A percentile compares a stretch with the other conserved stretches of the same genome.
Evolutionary conservation across 2,797 vertebrate species (phyloP).

Genomic region (Peromyscus eremicus): DNA sequence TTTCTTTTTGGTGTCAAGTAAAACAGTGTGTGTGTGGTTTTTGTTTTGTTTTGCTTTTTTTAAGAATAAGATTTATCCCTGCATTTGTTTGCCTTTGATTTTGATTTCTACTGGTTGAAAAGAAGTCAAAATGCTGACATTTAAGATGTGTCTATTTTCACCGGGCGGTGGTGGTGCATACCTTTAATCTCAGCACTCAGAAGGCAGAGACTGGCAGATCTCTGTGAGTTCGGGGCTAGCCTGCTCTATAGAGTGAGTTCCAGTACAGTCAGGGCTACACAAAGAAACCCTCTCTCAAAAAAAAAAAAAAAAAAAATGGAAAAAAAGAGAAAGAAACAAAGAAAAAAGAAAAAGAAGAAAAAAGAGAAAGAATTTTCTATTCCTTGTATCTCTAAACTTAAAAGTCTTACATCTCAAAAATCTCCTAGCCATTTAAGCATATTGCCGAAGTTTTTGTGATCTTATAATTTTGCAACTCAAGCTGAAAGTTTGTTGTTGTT

Average conservation of each 20-base stretch:
- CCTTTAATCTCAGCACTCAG: background rate
- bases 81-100: slow-evolving; percentile 16
- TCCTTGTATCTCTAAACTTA: background rate
- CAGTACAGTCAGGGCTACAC: background rate
- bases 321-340: too few relatives aligned
- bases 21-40: background rate
- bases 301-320: background rate
- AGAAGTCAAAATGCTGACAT: background rate
- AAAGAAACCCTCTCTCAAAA: background rate
- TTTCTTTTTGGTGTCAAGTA: background rate
- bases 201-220: background rate
- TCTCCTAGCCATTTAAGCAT: background rate
- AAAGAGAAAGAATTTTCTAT: background rate
- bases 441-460: slow-evolving; percentile 3
- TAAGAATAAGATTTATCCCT: background rate
- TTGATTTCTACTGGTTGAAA: background rate
- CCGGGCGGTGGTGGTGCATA: background rate
- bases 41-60: too few relatives aligned
- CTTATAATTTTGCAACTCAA: slow-evolving; percentile 32
- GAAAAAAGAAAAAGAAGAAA: too few relatives aligned
- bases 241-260: background rate
- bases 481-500: background rate
- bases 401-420: background rate
- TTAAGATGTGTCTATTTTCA: background rate
- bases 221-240: background rate